These are phyloP conservation scores for Spinus pinus DNA, from an alignment of 2,797 vertebrate genomes.

Conservation along the genomic window DNA sequence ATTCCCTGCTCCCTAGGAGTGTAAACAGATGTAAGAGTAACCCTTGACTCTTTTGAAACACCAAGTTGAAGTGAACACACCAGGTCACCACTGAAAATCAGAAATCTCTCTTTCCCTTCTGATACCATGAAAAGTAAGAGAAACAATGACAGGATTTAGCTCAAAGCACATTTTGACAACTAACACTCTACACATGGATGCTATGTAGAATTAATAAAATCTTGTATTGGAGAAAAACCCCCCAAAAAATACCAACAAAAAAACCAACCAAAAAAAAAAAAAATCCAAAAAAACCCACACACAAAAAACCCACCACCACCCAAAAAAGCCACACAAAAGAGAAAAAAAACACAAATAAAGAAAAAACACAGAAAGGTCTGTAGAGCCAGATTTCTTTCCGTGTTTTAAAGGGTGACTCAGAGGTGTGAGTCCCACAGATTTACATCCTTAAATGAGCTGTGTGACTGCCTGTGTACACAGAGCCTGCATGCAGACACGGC, in stretches of 20 bases:
- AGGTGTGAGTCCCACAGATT: not conserved
- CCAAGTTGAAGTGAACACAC: not conserved
- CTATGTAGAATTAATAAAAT: not conserved
- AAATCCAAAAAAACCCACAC: no score
- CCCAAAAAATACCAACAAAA: not conserved
- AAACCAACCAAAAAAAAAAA: no score
- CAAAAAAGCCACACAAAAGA: not conserved
- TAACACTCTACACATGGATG: not conserved
- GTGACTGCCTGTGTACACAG: not conserved
- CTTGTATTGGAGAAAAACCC: no score
- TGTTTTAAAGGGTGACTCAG: not conserved
- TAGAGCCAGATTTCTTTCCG: not conserved
- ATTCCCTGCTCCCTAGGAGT: not conserved
- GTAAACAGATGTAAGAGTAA: not conserved
- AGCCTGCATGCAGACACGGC: fast-evolving
- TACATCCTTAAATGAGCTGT: not conserved
- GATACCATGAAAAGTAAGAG: not conserved
- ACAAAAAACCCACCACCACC: not conserved
- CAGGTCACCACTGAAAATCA: not conserved
- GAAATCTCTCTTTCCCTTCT: not conserved
- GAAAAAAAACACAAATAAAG: not conserved
- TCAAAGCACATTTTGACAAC: not conserved
- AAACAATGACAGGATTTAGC: not conserved
- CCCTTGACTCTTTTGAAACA: not conserved
- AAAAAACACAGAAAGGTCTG: not conserved